Evolutionary conservation across 2,797 vertebrate genomes (phyloP).

Genomic region (Vultur gryphus): DNA sequence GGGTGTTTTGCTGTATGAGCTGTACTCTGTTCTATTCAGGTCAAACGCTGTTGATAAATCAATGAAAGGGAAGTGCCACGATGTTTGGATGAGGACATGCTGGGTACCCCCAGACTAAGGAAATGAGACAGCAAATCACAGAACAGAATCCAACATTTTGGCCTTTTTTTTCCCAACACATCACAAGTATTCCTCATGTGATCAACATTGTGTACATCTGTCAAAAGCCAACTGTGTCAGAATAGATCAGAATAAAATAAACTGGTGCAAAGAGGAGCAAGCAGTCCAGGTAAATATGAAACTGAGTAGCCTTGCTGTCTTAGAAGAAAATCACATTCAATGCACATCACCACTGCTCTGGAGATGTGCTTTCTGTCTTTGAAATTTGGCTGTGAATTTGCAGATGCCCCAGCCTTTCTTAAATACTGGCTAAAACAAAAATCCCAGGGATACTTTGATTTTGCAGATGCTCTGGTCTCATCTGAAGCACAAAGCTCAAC

Average conservation of each 20-base stretch:
- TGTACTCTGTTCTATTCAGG: background rate
- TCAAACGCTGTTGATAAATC: background rate
- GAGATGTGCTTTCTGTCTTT: background rate
- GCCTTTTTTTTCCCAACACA: background rate
- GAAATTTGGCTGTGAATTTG: background rate
- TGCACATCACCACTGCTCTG: background rate
- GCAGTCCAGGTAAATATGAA: background rate
- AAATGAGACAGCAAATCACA: background rate
- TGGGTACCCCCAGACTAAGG: background rate
- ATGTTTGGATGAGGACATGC: background rate
- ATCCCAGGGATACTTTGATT: background rate
- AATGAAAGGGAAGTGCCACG: rapidly evolving
- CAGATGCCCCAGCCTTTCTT: background rate
- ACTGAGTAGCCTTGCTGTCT: background rate
- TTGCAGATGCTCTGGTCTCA: background rate
- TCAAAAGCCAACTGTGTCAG: background rate
- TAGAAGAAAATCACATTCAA: background rate
- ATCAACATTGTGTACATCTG: background rate
- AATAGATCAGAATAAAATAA: background rate
- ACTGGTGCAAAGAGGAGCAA: background rate
- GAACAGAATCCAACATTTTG: background rate
- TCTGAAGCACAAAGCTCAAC: background rate
- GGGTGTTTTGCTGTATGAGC: background rate
- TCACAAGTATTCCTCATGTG: background rate
- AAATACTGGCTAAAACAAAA: background rate